These are phyloP conservation scores for Ormyrus thymus DNA, from an alignment of 2,888 invertebrate species.

Conservation along the genomic window DNA sequence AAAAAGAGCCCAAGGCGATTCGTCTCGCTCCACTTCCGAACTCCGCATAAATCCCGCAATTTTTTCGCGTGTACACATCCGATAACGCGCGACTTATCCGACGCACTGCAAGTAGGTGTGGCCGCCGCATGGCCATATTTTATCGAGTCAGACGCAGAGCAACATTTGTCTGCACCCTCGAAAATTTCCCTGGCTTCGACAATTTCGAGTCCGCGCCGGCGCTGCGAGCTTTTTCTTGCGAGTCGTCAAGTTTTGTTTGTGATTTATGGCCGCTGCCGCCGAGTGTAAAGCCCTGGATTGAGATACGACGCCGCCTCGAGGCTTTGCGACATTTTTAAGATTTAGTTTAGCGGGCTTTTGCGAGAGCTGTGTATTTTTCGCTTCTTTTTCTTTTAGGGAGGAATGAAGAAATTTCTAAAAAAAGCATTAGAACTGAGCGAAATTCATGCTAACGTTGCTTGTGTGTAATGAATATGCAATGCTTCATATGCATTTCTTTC, in stretches of 20 bases:
- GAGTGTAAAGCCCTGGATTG: background rate
- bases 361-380: too few relatives aligned
- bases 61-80: conserved; percentile 18
- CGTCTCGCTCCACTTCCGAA: conserved; percentile 28
- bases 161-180: conserved; percentile 51
- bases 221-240: background rate
- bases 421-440: background rate
- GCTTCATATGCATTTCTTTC: too few relatives aligned
- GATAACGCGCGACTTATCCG: background rate
- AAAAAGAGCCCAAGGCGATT: conserved; percentile 22
- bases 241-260: conserved; percentile 9
- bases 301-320: too few relatives aligned
- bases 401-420: too few relatives aligned
- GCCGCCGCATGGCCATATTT: conserved; percentile 67
- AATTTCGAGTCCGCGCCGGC: conserved; percentile 26
- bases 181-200: conserved; percentile 44
- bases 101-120: conserved; percentile 68
- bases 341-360: too few relatives aligned
- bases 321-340: too few relatives aligned
- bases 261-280: conserved; percentile 7
- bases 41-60: conserved; percentile 35
- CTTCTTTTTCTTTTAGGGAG: too few relatives aligned
- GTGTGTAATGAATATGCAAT: background rate
- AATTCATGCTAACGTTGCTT: background rate
- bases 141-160: conserved; percentile 70